phyloP scores from a whole-genome alignment of 2,113 vertebrate genomes.

The Thunnus thynnus region DNA sequence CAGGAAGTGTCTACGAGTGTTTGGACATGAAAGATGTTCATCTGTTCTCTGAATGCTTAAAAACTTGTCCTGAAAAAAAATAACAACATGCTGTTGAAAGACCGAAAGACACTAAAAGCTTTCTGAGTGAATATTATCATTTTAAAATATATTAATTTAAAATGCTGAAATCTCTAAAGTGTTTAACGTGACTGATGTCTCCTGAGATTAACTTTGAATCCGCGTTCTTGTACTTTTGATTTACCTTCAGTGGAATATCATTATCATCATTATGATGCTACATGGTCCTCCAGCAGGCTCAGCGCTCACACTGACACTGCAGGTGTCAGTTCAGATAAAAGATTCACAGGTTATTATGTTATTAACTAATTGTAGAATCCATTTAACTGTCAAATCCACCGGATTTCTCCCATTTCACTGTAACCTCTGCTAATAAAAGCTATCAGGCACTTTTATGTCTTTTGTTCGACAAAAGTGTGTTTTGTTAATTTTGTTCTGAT shows the following conservation, averaged over 20 bases:
- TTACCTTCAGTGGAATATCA: background rate
- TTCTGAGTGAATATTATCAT: too few relatives aligned
- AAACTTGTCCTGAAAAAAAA: too few relatives aligned
- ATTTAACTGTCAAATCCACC: constrained; percentile 16
- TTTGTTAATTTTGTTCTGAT: background rate
- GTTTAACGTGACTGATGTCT: background rate
- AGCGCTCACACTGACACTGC: background rate
- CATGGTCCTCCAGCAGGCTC: background rate
- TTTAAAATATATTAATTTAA: too few relatives aligned
- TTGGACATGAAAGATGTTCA: too few relatives aligned
- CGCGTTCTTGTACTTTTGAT: background rate
- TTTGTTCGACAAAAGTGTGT: constrained; percentile 9
- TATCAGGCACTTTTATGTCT: background rate
- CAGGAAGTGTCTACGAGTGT: too few relatives aligned
- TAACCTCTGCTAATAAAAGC: background rate
- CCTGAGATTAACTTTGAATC: background rate
- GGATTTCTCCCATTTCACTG: background rate
- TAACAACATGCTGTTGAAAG: too few relatives aligned
- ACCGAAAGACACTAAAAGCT: too few relatives aligned
- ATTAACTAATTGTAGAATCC: constrained; percentile 23
- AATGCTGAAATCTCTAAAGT: background rate
- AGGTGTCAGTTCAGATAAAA: constrained; percentile 7
- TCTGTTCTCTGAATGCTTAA: too few relatives aligned
- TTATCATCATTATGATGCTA: background rate
- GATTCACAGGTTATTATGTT: background rate